Base-by-base conservation (phyloP, 2,113 vertebrate genomes). In the Condylura cristata region DNA sequence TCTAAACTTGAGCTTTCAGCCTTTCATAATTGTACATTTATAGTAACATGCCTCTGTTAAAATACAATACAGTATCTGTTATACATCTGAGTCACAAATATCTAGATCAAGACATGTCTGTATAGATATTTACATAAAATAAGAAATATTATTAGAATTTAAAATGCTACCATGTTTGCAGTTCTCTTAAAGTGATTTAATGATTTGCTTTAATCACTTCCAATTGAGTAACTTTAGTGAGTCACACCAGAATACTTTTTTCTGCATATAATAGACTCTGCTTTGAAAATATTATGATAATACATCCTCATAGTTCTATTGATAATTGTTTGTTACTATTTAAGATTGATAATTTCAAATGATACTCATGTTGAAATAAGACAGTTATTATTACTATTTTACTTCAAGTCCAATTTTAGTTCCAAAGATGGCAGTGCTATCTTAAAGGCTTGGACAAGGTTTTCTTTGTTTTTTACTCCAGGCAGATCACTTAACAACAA, bases 401-500 rank as follows among this genome's bases (percentile, higher is more conserved):
- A 98, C 58, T 97, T 96, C 63, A 98, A 96, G 76, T 99, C 98
- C 93, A 99, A 97, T 81, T 98, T 97, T 87, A 99, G 51, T 70
- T 98, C 96, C 80, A 99, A 97, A 26, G 97, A 98, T 2, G 99
- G 99, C 71, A 99, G 98, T 0, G 99, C 98, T n/a, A 97, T 98
- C 97, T 98, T 98, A 61, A 99, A 98, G 91, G 98, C n/a, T 7
- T 96, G 95, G 17, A 96, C 80, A 0, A 99, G 99, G 1, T 17
- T 97, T 83, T 99, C 98, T 96, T 98, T 99, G 95, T 99, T 96
- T 96, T 53, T 98, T 95, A 99, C 79, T 79, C 98, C 99, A 20
- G 99, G 99, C 61, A 99, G 99, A 94, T 99, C 99, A 34, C 99
- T 98, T 98, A 99, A 98, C 89, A 99, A 98, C 97, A 99, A 98